A percentile compares a stretch with the other conserved stretches of the same genome.
Conservation (phyloP, 37 sponge, comb jelly and placozoan species). For the Eunapius fragilis region DNA sequence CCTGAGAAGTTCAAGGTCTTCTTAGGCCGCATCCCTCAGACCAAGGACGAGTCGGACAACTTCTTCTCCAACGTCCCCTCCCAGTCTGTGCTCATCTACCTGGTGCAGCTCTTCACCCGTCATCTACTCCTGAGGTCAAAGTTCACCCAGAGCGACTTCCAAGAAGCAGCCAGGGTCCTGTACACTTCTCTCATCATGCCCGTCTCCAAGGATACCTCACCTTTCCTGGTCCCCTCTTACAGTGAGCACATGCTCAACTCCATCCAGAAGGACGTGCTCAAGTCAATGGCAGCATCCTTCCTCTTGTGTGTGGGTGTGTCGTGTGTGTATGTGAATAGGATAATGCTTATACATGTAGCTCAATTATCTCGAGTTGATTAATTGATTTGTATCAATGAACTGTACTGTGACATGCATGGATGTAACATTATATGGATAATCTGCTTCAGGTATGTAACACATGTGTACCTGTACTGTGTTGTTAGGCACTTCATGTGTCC, state of each 20-base stretch:
- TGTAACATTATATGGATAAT: too few relatives aligned
- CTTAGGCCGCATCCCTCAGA: background rate
- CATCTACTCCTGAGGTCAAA: constrained; percentile 9
- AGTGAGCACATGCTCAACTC: constrained; percentile 49
- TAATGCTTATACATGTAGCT: too few relatives aligned
- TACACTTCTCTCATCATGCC: constrained; percentile 37
- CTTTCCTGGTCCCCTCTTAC: constrained; percentile 78
- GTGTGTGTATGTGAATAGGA: too few relatives aligned
- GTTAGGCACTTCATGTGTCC: constrained; percentile 62
- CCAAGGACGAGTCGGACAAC: constrained; percentile 4
- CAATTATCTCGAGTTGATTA: too few relatives aligned
- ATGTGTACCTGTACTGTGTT: background rate
- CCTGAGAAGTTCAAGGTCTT: background rate
- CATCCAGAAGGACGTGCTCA: constrained; percentile 58
- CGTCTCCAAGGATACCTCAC: constrained; percentile 74
- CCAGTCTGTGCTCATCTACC: constrained; percentile 54
- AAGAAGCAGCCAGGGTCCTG: constrained; percentile 1
- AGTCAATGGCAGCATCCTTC: constrained; percentile 24
- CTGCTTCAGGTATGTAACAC: background rate
- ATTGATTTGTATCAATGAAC: too few relatives aligned
- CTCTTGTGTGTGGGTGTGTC: background rate
- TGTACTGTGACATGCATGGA: too few relatives aligned
- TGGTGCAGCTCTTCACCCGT: constrained; percentile 43
- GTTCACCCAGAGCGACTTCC: constrained; percentile 24
- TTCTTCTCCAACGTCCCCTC: constrained; percentile 46